Percentiles rank a stretch among this genome's conserved stretches.
Conservation (phyloP, 2,113 vertebrate genomes). For the Eubucco bourcierii region DNA sequence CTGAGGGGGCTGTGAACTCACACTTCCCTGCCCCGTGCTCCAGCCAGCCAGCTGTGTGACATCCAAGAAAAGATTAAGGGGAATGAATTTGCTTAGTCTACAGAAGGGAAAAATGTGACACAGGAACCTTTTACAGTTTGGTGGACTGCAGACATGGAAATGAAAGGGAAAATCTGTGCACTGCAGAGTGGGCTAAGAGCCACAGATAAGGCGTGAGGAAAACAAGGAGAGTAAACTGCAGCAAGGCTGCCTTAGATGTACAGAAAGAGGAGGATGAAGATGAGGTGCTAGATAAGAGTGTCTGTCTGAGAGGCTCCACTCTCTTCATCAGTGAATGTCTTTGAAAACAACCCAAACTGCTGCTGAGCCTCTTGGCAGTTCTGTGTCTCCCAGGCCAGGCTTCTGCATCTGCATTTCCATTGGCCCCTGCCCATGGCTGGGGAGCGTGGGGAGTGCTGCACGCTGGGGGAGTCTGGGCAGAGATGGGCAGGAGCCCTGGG, state of each 20-base stretch:
- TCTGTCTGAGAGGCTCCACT: background rate
- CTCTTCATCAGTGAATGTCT: background rate
- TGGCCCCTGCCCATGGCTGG: fast-evolving
- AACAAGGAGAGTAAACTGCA: background rate
- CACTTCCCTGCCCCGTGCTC: background rate
- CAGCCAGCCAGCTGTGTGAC: background rate
- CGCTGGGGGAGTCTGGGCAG: background rate
- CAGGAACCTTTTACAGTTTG: background rate
- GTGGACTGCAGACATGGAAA: fast-evolving
- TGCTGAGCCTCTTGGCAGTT: background rate
- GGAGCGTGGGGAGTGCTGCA: too few relatives aligned
- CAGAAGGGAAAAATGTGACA: background rate
- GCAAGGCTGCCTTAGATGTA: background rate
- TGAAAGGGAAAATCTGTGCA: background rate
- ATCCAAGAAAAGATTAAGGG: background rate
- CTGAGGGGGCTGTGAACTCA: background rate
- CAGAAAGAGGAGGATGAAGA: background rate
- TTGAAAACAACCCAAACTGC: background rate
- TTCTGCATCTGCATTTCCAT: background rate
- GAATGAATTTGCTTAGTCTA: background rate
- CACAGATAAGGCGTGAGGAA: background rate
- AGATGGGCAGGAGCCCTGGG: background rate
- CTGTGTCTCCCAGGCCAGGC: background rate
- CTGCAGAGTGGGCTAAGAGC: background rate
- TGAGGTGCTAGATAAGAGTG: background rate